These are phyloP conservation scores for Hyphantria cunea DNA, from an alignment of 1,140 invertebrate species.

Conservation along the genomic window DNA sequence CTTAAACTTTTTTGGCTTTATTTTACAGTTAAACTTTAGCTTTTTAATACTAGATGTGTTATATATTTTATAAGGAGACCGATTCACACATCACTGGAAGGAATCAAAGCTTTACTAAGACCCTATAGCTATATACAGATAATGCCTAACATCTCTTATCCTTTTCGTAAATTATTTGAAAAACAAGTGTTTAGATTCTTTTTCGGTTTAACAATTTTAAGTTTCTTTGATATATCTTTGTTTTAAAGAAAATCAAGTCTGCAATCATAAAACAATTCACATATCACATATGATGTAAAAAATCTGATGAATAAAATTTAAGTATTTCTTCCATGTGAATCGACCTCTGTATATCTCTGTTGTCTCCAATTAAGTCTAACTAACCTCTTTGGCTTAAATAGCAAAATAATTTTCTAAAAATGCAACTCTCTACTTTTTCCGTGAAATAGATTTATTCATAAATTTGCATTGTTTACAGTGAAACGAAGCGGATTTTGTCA, in stretches of 20 bases:
- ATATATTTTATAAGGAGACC: conserved; percentile 4
- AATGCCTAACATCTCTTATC: background rate
- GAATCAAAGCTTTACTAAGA: no score
- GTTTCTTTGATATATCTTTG: background rate
- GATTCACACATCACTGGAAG: conserved; percentile 5
- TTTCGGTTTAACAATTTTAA: no score
- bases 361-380: conserved; percentile 29
- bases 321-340: conserved; percentile 11
- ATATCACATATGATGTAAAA: no score
- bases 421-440: conserved; percentile 6
- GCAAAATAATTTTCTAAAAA: conserved; percentile 17
- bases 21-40: conserved; percentile 42
- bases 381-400: conserved; percentile 36
- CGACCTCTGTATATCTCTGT: conserved; percentile 2
- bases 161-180: background rate
- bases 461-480: conserved; percentile 5
- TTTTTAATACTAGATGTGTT: conserved; percentile 21
- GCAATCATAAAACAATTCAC: no score
- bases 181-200: background rate
- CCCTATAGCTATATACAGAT: no score
- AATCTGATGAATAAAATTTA: no score
- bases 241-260: no score
- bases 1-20: conserved; percentile 57
- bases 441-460: conserved; percentile 8
- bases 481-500: conserved; percentile 1